phyloP scores from a whole-genome alignment of 2,888 invertebrate genomes.

The Stegophylla sp. region DNA sequence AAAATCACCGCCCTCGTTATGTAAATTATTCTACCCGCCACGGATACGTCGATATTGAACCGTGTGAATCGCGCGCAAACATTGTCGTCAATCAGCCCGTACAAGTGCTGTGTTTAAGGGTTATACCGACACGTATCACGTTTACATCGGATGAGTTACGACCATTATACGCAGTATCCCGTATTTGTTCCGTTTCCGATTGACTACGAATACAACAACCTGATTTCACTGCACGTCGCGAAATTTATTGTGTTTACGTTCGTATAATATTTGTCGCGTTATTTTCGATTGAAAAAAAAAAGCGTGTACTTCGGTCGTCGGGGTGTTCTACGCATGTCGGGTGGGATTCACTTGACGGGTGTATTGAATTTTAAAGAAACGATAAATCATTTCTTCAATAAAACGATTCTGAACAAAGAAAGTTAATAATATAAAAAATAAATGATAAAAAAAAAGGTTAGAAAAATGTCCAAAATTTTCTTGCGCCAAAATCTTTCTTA shows the following conservation, averaged over 20 bases:
- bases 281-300: background rate
- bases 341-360: too few species aligned
- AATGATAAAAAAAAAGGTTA: too few species aligned
- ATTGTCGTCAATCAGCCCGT: background rate
- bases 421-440: too few species aligned
- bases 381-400: too few species aligned
- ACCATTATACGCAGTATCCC: too few species aligned
- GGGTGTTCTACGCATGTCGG: too few species aligned
- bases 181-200: background rate
- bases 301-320: too few species aligned
- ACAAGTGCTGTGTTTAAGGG: background rate
- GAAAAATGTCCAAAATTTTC: too few species aligned
- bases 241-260: background rate
- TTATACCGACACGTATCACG: background rate
- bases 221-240: background rate
- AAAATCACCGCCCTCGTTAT: background rate
- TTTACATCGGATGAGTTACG: background rate
- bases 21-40: slow-evolving; percentile 17
- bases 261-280: background rate
- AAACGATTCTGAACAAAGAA: too few species aligned
- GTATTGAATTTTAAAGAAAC: too few species aligned
- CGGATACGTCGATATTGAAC: background rate
- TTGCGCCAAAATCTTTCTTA: too few species aligned
- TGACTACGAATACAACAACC: background rate
- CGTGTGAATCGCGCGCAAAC: slow-evolving; percentile 3